These are phyloP conservation scores for Rosalia funebris DNA, from an alignment of 2,888 invertebrate species.

Conservation along the genomic window DNA sequence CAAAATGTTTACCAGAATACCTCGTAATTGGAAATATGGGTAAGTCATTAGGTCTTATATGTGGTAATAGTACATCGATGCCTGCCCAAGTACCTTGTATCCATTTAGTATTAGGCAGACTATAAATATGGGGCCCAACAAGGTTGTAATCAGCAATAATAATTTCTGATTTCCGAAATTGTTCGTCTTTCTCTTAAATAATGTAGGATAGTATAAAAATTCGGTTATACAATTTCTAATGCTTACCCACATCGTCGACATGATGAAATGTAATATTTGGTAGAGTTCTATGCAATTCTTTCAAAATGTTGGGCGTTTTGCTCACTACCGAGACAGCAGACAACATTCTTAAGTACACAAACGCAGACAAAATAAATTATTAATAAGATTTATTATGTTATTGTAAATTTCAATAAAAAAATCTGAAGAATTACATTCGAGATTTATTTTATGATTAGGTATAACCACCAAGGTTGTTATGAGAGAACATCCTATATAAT, in stretches of 20 bases:
- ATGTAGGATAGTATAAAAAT: background rate
- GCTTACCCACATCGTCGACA: slow-evolving; percentile 34
- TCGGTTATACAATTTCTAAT: background rate
- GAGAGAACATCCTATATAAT: too few species aligned
- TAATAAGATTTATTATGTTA: too few species aligned
- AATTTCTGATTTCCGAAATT: slow-evolving; percentile 58
- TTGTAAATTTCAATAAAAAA: too few species aligned
- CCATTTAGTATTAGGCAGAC: slow-evolving; percentile 62
- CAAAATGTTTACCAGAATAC: slow-evolving; percentile 64
- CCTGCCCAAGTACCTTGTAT: slow-evolving; percentile 66
- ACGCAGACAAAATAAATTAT: too few species aligned
- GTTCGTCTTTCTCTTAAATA: slow-evolving; percentile 34
- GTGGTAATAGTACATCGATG: slow-evolving; percentile 55
- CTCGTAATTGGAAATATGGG: slow-evolving; percentile 58
- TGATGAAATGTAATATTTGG: slow-evolving; percentile 34
- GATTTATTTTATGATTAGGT: too few species aligned
- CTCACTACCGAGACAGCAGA: slow-evolving; percentile 36
- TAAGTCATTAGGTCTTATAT: slow-evolving; percentile 49
- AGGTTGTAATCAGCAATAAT: slow-evolving; percentile 62
- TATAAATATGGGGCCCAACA: slow-evolving; percentile 58
- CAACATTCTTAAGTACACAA: too few species aligned
- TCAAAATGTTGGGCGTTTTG: slow-evolving; percentile 28
- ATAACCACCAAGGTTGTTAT: too few species aligned
- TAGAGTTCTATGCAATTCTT: slow-evolving; percentile 28
- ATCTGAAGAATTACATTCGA: too few species aligned